phyloP scores from a whole-genome alignment of 2,797 vertebrate species.

The Taeniopygia guttata region DNA sequence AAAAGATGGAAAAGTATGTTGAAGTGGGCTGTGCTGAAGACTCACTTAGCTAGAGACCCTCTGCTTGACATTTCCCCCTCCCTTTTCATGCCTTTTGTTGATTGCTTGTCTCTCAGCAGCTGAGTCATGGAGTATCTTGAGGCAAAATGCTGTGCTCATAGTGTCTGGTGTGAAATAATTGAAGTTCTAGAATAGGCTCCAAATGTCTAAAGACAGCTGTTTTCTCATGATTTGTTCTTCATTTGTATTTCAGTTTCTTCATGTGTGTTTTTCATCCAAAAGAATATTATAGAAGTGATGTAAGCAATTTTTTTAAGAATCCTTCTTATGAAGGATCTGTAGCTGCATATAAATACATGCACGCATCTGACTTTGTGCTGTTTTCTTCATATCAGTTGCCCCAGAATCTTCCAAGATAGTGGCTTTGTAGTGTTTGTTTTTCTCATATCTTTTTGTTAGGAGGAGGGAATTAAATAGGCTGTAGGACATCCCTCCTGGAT shows the following conservation, averaged over 20 bases:
- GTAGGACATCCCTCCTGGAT: not conserved
- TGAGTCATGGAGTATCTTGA: not conserved
- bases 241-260: not conserved
- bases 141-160: not conserved
- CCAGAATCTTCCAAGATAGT: not conserved
- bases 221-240: not conserved
- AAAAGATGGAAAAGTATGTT: not conserved
- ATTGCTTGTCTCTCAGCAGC: not conserved
- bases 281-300: not conserved
- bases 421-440: not conserved
- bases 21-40: not conserved
- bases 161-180: not conserved
- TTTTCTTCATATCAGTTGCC: not conserved
- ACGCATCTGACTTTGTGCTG: not conserved
- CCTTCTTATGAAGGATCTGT: not conserved
- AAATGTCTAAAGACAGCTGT: not conserved
- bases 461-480: not conserved
- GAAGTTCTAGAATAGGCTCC: not conserved
- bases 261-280: not conserved
- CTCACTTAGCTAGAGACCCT: not conserved
- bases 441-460: not conserved
- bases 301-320: not conserved
- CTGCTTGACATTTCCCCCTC: not conserved
- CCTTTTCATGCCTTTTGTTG: not conserved
- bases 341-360: not conserved